Base-by-base conservation (phyloP, 2,888 invertebrate genomes). In the Calliopum simillimum region DNA sequence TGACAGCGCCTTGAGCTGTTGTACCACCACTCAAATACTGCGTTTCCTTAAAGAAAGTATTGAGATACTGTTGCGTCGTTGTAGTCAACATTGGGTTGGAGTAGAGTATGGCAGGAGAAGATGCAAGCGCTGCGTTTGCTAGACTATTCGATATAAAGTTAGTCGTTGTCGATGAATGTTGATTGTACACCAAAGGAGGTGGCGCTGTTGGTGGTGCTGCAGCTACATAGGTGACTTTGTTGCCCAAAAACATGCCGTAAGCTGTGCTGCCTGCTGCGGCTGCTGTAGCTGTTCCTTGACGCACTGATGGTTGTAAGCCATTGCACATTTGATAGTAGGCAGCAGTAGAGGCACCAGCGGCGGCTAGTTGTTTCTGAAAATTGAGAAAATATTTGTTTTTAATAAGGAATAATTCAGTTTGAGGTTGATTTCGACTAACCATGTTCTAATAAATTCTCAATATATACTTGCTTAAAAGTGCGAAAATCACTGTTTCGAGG, bases 41-140 rank as follows among this genome's bases (percentile, higher is more conserved):
- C 0, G 78, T 76, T 51, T 79, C 79, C 25, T 79, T 77, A n/a
- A 78, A 76, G 51, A 79, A 77, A 1, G 77, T 73, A 61, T 78
- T 80, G 16, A 79, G 67, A 65, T 78, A 80, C 47, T 79, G 79
- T 58, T 76, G 76, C 4, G 76, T 75, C 1, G 76, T 76, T 13
- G 77, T 74, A 19, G 78, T 75, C 25, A 79, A 43, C 70, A 79
- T 74, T 0, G 79, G 79, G 77, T 79, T 80, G 2, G 79, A 74
- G 65, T 78, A 80, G 6, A 78, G 73, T 4, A 76, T 74, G 19
- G 76, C 68, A 0, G 77, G 77, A 5, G 77, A 75, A 3, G 75
- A 56, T 46, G 74, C 75, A 16, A 75, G 49, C 2, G 75, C 76
- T 1, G 76, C 78, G 71, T 75, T 78, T 23, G 75, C 75, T 59